Base-by-base conservation (phyloP, 2,888 invertebrate species). In the Rhamphomyia laevipes region DNA sequence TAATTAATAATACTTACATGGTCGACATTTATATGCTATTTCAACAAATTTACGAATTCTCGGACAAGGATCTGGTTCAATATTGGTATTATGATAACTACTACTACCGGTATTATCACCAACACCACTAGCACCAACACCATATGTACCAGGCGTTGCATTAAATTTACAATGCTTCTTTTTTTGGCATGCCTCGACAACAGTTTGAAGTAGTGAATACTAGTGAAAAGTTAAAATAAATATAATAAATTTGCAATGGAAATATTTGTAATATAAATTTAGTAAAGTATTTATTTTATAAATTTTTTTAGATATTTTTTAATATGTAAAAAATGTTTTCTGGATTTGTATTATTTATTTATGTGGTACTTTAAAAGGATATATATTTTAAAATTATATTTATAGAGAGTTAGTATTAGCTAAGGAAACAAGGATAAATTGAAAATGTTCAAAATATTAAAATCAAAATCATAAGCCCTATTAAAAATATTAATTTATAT, bases 1-100 rank as follows among this genome's bases (percentile, higher is more conserved):
- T 15, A 35, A 35, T 35, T 35, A 10, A 38, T 38, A 17, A 40
- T 42, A 85, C 88, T 89, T 77, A 96, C 95, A 90, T 64, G 96
- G 96, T 72, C 90, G 81, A 77, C 96, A 96, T 73, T 94, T 94
- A 76, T 92, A 96, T 59, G 90, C 89, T 54, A 95, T 88, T 74
- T 94, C 92, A 58, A 94, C 87, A 74, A 91, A 93, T 73, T 95
- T 93, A 54, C 86, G 77, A 44, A 88, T 82, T 23, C 86, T 85
- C 13, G 94, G 94, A 66, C 96, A 96, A 0, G 94, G 94, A 73
- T 96, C 67, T 55, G 58, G 60, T 55, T 59, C 64, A 55, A 62
- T 61, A 56, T 62, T 57, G 56, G 59, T 64, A 37, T 64, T 59
- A 58, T 66, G 64, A 51, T 51, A 51, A 58, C 64, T 66, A 50